These are phyloP conservation scores for Xanthorhoe designata DNA, from an alignment of 2,888 invertebrate genomes.

Conservation along the genomic window DNA sequence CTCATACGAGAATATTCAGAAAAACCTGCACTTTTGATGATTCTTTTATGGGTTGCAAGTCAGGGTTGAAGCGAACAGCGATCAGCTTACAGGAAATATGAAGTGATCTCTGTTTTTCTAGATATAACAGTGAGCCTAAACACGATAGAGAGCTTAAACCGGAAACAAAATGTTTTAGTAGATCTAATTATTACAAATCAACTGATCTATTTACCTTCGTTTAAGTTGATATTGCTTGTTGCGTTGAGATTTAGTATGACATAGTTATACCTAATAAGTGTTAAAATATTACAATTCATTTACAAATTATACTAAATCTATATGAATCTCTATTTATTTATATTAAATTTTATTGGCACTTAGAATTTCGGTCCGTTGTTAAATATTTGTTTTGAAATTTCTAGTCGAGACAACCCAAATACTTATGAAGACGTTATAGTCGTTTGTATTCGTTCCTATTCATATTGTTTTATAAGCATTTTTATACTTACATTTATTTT, in stretches of 20 bases:
- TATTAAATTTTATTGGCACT: constrained; percentile 59
- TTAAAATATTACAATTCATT: constrained; percentile 49
- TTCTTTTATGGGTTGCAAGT: constrained; percentile 23
- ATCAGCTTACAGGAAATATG: constrained; percentile 36
- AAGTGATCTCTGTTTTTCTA: constrained; percentile 73
- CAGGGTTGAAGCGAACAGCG: constrained; percentile 25
- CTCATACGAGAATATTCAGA: constrained; percentile 24
- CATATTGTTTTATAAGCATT: constrained; percentile 57
- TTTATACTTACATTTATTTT: constrained; percentile 50
- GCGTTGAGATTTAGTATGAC: constrained; percentile 71
- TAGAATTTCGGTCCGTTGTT: constrained; percentile 61
- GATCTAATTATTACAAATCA: constrained; percentile 72
- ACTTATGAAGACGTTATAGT: constrained; percentile 68
- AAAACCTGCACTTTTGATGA: constrained; percentile 36
- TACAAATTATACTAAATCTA: constrained; percentile 41
- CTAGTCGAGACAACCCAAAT: constrained; percentile 81
- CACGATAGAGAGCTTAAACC: constrained; percentile 81
- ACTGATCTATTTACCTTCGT: constrained; percentile 81
- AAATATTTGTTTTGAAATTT: constrained; percentile 63
- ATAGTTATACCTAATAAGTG: constrained; percentile 69
- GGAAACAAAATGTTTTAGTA: constrained; percentile 80
- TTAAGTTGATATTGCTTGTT: constrained; percentile 82
- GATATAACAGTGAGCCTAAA: constrained; percentile 78
- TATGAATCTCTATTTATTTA: constrained; percentile 62
- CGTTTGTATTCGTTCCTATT: constrained; percentile 74